Percentiles rank a stretch among this genome's conserved stretches.
Conservation (phyloP, 2,888 invertebrate species). For the Crematogaster levior region DNA sequence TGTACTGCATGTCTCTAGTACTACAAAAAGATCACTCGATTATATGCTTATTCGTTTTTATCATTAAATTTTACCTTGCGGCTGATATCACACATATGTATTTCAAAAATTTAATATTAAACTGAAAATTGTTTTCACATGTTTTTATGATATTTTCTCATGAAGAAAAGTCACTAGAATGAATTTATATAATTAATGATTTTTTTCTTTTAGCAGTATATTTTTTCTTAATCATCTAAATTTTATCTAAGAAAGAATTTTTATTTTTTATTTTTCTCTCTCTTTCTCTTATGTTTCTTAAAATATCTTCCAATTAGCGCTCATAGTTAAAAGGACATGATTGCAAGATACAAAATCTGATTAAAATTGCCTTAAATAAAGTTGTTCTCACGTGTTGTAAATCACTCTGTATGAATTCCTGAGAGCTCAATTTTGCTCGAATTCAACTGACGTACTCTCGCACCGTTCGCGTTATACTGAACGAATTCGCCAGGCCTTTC, state of each 20-base stretch:
- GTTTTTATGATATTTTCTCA: no score
- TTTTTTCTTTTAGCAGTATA: not conserved
- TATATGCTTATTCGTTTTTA: not conserved
- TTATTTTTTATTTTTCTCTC: not conserved
- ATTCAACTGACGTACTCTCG: constrained; percentile 22
- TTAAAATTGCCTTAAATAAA: not conserved
- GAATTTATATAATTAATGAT: not conserved
- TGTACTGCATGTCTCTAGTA: constrained; percentile 94
- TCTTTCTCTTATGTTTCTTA: not conserved
- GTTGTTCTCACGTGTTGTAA: constrained; percentile 23
- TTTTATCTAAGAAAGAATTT: not conserved
- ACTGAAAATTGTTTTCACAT: not conserved
- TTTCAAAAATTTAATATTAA: not conserved
- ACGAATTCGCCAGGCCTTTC: constrained; percentile 47
- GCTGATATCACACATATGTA: not conserved
- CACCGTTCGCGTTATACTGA: constrained; percentile 37
- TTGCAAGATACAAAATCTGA: not conserved
- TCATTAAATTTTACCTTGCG: not conserved
- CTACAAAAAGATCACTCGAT: constrained; percentile 85
- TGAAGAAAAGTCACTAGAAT: not conserved
- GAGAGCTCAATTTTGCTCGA: not conserved
- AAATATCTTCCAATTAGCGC: not conserved
- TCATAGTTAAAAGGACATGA: not conserved
- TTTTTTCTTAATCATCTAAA: not conserved
- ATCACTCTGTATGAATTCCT: not conserved